Base-by-base conservation (phyloP, 2,113 vertebrate genomes). In the Anser cygnoides region DNA sequence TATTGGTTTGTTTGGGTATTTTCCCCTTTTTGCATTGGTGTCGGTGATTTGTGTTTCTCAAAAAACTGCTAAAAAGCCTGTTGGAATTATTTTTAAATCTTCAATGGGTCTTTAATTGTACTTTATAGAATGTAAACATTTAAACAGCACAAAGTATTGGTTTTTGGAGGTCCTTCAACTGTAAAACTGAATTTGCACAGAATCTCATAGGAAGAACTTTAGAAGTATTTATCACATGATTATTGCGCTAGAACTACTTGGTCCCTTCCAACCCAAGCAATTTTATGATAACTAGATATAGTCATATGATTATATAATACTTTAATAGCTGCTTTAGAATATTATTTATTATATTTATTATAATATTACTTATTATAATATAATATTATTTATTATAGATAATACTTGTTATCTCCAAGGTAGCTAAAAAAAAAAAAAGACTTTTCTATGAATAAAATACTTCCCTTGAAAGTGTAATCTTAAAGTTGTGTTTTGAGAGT, bases 101-200 rank as follows among this genome's bases (percentile, higher is more conserved):
- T 90, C 31, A 54, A 3, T 7, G 3, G 0, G 57, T 78, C 15
- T 73, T 52, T 21, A 43, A 29, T 76, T 90, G 26, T 19, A 87
- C 54, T 57, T 86, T 46, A 39, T 33, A 80, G 41, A 86, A 33
- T 46, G 6, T 57, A 87, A 87, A 19, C 65, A 65, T 39, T 80
- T 75, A 84, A 90, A 55, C 39, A 58, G 21, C 31, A 44, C 7
- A 41, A 70, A 89, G 44, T 75, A 35, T 28, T 92, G 13, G 18
- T 37, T 58, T 74, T 67, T 59, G 26, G 8, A 10, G 1, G 9
- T 61, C 0, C 0, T 39, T 89, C 21, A 57, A 21, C 49, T 87
- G 2, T 77, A 52, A 68, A 92, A 88, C 35, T 79, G 57, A 90
- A 11, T 12, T 88, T 67, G 33, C 19, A 28, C 28, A 39, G 39